These are phyloP conservation scores for Perizoma flavofasciatum DNA, from an alignment of 2,888 invertebrate species.

Conservation along the genomic window DNA sequence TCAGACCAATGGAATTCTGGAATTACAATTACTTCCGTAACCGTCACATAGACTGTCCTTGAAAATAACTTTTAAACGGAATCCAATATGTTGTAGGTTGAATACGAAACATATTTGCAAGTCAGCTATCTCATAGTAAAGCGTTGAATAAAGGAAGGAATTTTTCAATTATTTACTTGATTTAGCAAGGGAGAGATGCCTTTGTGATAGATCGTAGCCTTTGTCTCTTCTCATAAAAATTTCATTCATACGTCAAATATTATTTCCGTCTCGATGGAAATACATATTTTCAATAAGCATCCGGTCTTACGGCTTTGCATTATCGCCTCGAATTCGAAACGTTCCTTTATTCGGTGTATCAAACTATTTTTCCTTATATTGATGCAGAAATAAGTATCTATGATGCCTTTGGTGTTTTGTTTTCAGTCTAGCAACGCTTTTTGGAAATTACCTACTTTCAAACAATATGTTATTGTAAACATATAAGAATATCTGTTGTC, in stretches of 20 bases:
- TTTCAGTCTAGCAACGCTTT: background rate
- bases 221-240: slow-evolving; percentile 62
- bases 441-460: background rate
- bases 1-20: background rate
- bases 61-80: slow-evolving; percentile 26
- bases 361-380: background rate
- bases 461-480: background rate
- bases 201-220: slow-evolving; percentile 49
- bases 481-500: too few relatives aligned
- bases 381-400: slow-evolving; percentile 1
- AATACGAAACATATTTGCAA: slow-evolving; percentile 40
- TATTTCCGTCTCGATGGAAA: slow-evolving; percentile 69
- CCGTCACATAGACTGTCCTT: slow-evolving; percentile 1
- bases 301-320: slow-evolving; percentile 51
- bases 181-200: slow-evolving; percentile 44
- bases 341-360: slow-evolving; percentile 31
- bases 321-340: slow-evolving; percentile 47
- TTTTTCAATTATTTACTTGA: slow-evolving; percentile 59
- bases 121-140: slow-evolving; percentile 36
- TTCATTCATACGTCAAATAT: slow-evolving; percentile 71
- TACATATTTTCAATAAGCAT: slow-evolving; percentile 76
- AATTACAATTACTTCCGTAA: background rate
- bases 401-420: background rate
- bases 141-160: slow-evolving; percentile 38
- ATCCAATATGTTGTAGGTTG: slow-evolving; percentile 30